phyloP scores from a whole-genome alignment of 1,140 invertebrate species.

The Atopsyche davidsoni region DNA sequence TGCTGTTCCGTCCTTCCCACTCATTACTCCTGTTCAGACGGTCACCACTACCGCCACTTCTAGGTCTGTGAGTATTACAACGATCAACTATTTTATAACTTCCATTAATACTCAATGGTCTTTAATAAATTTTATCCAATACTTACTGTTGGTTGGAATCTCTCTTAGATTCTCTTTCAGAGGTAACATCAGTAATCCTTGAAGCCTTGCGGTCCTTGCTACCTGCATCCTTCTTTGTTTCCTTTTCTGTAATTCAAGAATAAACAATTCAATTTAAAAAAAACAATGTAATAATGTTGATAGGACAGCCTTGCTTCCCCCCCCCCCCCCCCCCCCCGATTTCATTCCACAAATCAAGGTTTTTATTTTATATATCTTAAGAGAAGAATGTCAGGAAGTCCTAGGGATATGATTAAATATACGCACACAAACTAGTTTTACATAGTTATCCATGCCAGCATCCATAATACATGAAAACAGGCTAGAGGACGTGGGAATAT shows the following conservation, averaged over 20 bases:
- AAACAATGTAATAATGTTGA: no score
- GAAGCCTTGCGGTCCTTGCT: constrained; percentile 22
- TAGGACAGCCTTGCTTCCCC: no score
- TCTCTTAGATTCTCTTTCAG: constrained; percentile 20
- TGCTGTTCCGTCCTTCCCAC: neutral
- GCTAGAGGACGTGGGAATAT: no score
- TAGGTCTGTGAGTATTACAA: neutral
- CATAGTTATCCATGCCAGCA: no score
- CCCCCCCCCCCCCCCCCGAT: no score
- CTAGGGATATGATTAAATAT: no score
- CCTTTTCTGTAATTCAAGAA: constrained; percentile 23
- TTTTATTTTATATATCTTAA: no score
- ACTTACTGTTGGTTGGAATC: constrained; percentile 25
- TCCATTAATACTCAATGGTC: neutral
- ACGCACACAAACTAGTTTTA: no score
- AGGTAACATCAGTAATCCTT: constrained; percentile 6
- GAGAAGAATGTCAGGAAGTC: no score
- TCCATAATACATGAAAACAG: no score
- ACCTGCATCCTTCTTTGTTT: constrained; percentile 18
- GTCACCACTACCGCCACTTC: constrained; percentile 1
- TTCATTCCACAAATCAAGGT: no score
- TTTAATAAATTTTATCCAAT: neutral
- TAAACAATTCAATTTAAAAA: neutral
- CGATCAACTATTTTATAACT: neutral
- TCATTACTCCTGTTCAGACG: neutral